These are phyloP conservation scores for Candoia aspera DNA, from an alignment of 2,113 vertebrate species.

Conservation along the genomic window DNA sequence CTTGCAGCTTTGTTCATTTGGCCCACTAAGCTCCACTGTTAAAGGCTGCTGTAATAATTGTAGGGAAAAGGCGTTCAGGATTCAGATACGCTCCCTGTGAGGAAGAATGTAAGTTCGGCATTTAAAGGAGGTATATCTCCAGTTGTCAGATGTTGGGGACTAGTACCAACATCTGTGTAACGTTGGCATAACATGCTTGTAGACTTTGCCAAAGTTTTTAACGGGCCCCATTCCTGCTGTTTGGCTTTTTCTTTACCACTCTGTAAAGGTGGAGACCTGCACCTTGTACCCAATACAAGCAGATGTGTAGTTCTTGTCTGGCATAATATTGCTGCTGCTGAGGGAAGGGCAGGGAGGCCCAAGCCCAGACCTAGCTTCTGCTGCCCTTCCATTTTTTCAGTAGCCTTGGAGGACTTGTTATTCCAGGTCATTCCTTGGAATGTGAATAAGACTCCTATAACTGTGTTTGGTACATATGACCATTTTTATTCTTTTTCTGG, in stretches of 20 bases:
- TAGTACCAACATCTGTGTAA: background rate
- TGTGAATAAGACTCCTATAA: too few species aligned
- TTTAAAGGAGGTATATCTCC: background rate
- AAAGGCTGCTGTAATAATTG: background rate
- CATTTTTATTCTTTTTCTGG: background rate
- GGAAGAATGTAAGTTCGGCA: background rate
- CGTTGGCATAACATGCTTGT: background rate
- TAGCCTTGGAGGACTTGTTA: background rate
- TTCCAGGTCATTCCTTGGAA: background rate
- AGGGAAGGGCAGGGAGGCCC: background rate
- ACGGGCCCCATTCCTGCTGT: background rate
- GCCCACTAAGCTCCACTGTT: background rate
- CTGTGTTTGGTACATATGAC: too few species aligned
- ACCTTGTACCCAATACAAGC: background rate
- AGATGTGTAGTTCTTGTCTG: background rate
- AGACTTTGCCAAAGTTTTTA: background rate
- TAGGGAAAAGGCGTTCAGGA: background rate
- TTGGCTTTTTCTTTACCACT: background rate
- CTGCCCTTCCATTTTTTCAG: background rate
- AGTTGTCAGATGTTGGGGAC: background rate
- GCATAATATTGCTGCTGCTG: background rate
- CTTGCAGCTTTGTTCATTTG: background rate
- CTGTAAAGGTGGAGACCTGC: background rate
- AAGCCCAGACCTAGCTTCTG: background rate
- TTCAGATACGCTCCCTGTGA: background rate